These are phyloP conservation scores for Mus caroli DNA, from an alignment of 2,797 vertebrate species.

Conservation along the genomic window DNA sequence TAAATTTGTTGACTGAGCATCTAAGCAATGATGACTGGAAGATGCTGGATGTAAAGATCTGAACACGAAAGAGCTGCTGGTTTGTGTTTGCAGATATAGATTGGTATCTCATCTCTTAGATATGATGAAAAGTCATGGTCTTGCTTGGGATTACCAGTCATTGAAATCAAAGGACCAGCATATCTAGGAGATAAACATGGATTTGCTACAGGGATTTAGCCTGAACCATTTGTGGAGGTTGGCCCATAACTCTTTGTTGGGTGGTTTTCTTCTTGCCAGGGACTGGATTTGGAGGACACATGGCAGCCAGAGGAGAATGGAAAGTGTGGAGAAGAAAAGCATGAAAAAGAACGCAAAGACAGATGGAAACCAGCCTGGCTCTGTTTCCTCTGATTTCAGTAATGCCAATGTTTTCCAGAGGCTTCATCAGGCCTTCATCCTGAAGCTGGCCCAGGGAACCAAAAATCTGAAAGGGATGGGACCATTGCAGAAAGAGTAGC, in stretches of 20 bases:
- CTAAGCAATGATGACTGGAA: neutral
- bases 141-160: neutral
- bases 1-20: slow-evolving; percentile 34
- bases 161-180: neutral
- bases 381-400: neutral
- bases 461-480: neutral
- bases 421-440: neutral
- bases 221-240: neutral
- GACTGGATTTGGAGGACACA: neutral
- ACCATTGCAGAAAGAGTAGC: neutral
- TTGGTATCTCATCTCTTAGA: neutral
- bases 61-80: neutral
- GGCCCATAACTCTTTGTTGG: neutral
- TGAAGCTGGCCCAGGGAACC: neutral
- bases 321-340: neutral
- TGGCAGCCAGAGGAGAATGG: neutral
- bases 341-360: neutral
- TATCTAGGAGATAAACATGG: neutral
- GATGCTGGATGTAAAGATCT: neutral
- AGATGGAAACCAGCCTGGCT: neutral
- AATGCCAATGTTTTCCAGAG: neutral
- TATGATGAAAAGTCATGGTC: slow-evolving; percentile 29
- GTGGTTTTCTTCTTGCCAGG: neutral
- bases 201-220: slow-evolving; percentile 24
- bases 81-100: neutral